Evolutionary conservation across 2,888 invertebrate genomes (phyloP).

Genomic region (Pachliopta kotzebuea): DNA sequence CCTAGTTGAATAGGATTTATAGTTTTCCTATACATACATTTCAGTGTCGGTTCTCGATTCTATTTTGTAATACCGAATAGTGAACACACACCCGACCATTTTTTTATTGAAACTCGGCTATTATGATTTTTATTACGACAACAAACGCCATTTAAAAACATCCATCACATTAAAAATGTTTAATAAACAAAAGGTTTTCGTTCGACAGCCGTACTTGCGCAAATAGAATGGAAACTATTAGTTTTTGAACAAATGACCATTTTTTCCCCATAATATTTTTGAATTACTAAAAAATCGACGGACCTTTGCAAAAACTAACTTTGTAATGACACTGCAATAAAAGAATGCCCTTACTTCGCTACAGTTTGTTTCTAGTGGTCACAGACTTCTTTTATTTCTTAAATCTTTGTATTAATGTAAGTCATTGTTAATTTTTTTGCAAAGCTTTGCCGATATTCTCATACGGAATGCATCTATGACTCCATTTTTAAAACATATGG

Average conservation of each 20-base stretch:
- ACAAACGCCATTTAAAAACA: slow-evolving; percentile 30
- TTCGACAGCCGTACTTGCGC: slow-evolving; percentile 49
- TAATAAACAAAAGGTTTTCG: slow-evolving; percentile 39
- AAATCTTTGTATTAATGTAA: slow-evolving; percentile 38
- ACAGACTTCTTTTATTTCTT: slow-evolving; percentile 41
- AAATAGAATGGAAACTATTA: slow-evolving; percentile 49
- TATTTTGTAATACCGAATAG: neutral
- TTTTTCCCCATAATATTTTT: slow-evolving; percentile 47
- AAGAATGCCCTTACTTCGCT: slow-evolving; percentile 36
- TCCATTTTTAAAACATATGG: neutral
- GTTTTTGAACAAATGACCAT: slow-evolving; percentile 47
- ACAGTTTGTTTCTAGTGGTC: slow-evolving; percentile 49
- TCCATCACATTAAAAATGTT: slow-evolving; percentile 32
- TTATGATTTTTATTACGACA: slow-evolving; percentile 30
- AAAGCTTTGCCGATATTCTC: slow-evolving; percentile 45
- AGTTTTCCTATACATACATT: slow-evolving; percentile 13
- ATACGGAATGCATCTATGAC: neutral
- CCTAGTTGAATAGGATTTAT: slow-evolving; percentile 21
- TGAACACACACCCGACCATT: slow-evolving; percentile 8
- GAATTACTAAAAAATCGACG: slow-evolving; percentile 51
- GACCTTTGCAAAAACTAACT: slow-evolving; percentile 51
- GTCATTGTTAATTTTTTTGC: slow-evolving; percentile 44
- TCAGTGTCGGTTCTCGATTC: slow-evolving; percentile 2
- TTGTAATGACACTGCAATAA: slow-evolving; percentile 41
- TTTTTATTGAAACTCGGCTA: slow-evolving; percentile 7